These are phyloP conservation scores for Peromyscus nudipes DNA, from an alignment of 2,797 vertebrate genomes.

Conservation along the genomic window DNA sequence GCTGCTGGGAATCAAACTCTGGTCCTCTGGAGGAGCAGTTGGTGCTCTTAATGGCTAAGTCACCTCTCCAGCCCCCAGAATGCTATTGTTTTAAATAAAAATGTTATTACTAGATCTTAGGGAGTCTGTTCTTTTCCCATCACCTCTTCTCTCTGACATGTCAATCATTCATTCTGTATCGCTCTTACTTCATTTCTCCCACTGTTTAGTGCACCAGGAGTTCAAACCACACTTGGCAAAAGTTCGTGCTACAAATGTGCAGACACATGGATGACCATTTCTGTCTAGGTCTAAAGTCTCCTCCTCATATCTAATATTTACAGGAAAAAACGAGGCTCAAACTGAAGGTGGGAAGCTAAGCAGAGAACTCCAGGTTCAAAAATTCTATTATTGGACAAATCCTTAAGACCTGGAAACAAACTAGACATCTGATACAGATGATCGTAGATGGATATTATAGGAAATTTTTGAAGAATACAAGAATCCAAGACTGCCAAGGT, in stretches of 20 bases:
- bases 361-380: not conserved
- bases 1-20: not conserved
- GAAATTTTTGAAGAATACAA: conserved; percentile 26
- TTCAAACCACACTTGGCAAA: conserved; percentile 12
- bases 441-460: not conserved
- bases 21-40: not conserved
- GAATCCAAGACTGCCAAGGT: not conserved
- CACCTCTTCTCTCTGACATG: not conserved
- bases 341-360: not conserved
- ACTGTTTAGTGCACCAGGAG: not conserved
- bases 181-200: not conserved
- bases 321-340: not conserved
- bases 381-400: not conserved
- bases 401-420: not conserved
- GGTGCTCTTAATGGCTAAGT: not conserved
- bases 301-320: not conserved
- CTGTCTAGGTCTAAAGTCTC: not conserved
- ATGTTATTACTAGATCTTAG: not conserved
- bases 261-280: not conserved
- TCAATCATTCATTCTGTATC: not conserved
- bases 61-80: not conserved
- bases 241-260: not conserved
- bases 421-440: not conserved
- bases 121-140: not conserved
- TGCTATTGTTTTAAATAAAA: not conserved